Percentiles rank a stretch among this genome's conserved stretches.
Conservation (phyloP, 2,888 invertebrate species). For the Heterodera filipjevi region DNA sequence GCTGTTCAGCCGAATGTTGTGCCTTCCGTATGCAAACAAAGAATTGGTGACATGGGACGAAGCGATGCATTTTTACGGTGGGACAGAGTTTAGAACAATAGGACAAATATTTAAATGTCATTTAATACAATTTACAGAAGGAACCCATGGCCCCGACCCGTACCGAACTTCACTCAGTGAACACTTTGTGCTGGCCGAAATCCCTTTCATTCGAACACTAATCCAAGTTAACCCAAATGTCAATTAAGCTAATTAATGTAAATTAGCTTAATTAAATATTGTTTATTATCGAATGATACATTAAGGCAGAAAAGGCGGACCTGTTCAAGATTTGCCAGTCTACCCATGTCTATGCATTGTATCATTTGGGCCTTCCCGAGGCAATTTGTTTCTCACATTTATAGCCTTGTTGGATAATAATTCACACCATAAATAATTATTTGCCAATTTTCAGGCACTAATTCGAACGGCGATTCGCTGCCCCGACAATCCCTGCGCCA, state of each 20-base stretch:
- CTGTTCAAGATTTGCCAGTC: conserved; percentile 52
- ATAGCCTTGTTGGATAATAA: no score
- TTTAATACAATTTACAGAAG: conserved; percentile 32
- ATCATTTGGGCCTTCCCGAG: conserved; percentile 55
- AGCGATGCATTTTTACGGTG: conserved; percentile 50
- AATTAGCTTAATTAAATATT: no score
- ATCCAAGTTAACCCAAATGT: background rate
- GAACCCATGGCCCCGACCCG: conserved; percentile 45
- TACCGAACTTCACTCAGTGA: conserved; percentile 50
- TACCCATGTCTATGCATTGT: conserved; percentile 52
- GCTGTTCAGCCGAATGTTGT: conserved; percentile 57
- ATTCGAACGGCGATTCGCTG: conserved; percentile 53
- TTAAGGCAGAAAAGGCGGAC: conserved; percentile 43
- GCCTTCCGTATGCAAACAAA: conserved; percentile 53
- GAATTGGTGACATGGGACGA: conserved; percentile 55
- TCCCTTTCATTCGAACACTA: conserved; percentile 27
- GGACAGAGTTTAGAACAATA: background rate
- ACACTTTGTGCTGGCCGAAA: conserved; percentile 58
- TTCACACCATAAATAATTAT: no score
- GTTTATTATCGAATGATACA: no score
- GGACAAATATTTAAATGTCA: background rate
- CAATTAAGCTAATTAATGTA: no score
- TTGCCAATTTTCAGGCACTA: conserved; percentile 53
- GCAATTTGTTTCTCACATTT: conserved; percentile 29
- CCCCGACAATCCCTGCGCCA: conserved; percentile 53